Base-by-base conservation (phyloP, 2,888 invertebrate species). In the Agrochola lota region DNA sequence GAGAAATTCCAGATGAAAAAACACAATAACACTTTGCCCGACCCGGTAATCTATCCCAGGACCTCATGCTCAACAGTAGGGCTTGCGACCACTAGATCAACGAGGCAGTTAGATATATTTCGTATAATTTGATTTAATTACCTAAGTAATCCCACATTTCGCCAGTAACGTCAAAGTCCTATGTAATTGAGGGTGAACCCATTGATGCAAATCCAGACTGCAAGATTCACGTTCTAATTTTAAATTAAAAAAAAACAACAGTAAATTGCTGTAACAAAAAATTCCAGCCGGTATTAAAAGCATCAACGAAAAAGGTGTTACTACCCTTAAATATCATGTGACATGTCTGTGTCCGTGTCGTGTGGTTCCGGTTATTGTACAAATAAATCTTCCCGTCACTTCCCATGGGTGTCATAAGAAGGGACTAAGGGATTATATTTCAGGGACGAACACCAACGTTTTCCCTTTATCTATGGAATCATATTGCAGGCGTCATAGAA, bases 321-420 rank as follows among this genome's bases (percentile, higher is more conserved):
- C 30, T 7, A n/a, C 43, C 35, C 35, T 49, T 17, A 74, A 74
- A 78, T 78, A 74, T 71, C 35, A 63, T 40, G 17, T 74, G 49
- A 78, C 52, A 4, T 30, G 35, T 62, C 66, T 67, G 6, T 30
- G 35, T 62, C 66, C 70, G 40, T 23, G 30, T 55, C 55, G 8
- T 52, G 62, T 30, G 83, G 59, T 49, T 78, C 67, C 71, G 23
- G 63, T 74, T 71, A n/a, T n/a, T n/a, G n/a, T n/a, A 71, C 78
- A 74, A 23, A 74, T 83, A 83, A 78, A 82, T 83, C 62, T 73
- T 49, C 15, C 68, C 63, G 59, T 71, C 63, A 71, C 74, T 60
- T 64, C 83, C 83, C 68, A 71, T 55, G 67, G 63, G 83, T 49
- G 52, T 69, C 59, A 68, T 78, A 40, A 30, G 11, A 81, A 62